Evolutionary conservation across 2,113 vertebrate species (phyloP), one percentile per base, ranked within the genome.

Genomic region (Spermophilus dauricus): DNA sequence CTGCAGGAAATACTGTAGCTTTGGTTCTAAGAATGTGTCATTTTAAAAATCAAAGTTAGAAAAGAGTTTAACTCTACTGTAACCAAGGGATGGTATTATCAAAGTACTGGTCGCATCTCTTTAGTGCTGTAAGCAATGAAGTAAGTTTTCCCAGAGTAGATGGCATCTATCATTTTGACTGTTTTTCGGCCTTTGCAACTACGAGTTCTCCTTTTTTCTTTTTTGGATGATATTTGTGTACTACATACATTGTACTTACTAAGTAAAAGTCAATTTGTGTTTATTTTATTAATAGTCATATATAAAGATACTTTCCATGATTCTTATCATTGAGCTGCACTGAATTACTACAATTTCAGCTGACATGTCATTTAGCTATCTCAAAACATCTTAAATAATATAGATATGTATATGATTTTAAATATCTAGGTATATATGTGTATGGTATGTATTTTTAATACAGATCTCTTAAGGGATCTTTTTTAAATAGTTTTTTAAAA

Each of bases 401-500:
- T 51, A 72, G 77, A 34, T 63, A 85, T 92, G 89, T 73, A 77
- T 77, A 86, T 86, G 2, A 84, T 61, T 94, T 77, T 56, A 91
- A 56, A 65, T 80, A 78, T 83, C 18, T 45, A 28, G 51, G 30
- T 78, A 48, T 75, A 48, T 63, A n/a, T 83, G 30, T 72, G 10
- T 69, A 0, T 85, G 16, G 76, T 53, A 70, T 72, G 30, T 77
- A 88, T 61, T 58, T 58, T 58, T 8, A 22, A 22, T 22, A 24
- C 32, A 82, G 53, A 34, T 14, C 45, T 6, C 34, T 32, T 72
- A 85, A 84, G 14, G 17, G 14, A 75, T 75, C 51, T 34, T 65
- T 51, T 51, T 51, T 2, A 51, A 51, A 13, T 13, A 51, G 10
- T 51, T 51, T 51, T 51, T 51, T 3, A 13, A 13, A 13, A 51